Evolutionary conservation across 2,888 invertebrate species (phyloP).

Genomic region (Protophormia terraenovae): DNA sequence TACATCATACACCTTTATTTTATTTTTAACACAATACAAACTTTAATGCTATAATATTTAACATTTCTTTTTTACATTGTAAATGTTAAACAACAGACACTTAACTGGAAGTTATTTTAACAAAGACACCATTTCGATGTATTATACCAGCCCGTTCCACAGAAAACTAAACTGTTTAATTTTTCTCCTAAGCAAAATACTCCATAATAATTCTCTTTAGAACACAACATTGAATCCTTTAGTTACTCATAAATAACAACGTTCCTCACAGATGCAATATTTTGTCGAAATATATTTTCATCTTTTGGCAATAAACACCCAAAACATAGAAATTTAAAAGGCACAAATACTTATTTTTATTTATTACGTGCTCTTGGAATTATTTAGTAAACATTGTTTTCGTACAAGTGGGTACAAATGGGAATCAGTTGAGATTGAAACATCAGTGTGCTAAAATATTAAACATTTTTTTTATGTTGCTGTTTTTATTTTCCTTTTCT

Average conservation of each 20-base stretch:
- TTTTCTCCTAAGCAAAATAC: not conserved
- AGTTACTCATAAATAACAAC: not conserved
- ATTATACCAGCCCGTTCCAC: not conserved
- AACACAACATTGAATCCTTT: not conserved
- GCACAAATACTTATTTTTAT: not conserved
- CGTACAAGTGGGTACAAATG: not conserved
- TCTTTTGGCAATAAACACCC: not conserved
- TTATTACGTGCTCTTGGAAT: not conserved
- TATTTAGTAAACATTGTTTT: not conserved
- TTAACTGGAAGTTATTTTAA: not conserved
- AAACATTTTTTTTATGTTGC: not conserved
- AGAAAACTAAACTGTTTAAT: not conserved
- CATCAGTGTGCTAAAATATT: constrained; percentile 17
- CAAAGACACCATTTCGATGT: not conserved
- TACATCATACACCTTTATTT: no score
- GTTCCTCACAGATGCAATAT: not conserved
- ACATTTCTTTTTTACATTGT: not conserved
- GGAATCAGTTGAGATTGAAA: not conserved
- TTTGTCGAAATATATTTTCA: not conserved
- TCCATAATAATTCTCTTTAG: not conserved
- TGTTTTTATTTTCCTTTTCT: not conserved
- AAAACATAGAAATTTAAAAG: not conserved
- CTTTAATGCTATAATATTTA: not conserved
- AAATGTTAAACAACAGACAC: not conserved
- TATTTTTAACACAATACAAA: not conserved